A percentile compares a stretch with the other conserved stretches of the same genome.
Conservation (phyloP, 2,888 invertebrate genomes). For the Fissipunctia ypsillon region DNA sequence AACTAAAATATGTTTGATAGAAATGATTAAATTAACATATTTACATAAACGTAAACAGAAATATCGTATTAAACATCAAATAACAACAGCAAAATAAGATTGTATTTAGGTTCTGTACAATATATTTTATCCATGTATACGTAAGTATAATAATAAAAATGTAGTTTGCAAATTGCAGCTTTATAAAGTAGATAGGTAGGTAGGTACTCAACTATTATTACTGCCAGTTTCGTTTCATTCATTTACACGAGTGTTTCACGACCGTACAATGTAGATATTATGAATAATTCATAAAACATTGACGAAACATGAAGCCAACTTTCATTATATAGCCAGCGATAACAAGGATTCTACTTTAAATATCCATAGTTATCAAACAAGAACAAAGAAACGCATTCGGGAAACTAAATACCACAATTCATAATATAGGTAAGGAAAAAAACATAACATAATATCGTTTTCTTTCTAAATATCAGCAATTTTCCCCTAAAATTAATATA, state of each 20-base stretch:
- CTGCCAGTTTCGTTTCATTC: background rate
- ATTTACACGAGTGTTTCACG: constrained; percentile 18
- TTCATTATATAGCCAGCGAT: constrained; percentile 4
- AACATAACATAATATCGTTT: constrained; percentile 8
- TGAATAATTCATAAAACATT: constrained; percentile 37
- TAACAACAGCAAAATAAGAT: too few species aligned
- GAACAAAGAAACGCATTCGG: background rate
- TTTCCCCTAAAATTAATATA: constrained; percentile 36
- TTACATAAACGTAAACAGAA: background rate
- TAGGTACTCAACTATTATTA: background rate
- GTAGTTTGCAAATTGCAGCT: constrained; percentile 3
- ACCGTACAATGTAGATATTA: constrained; percentile 15
- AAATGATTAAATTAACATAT: constrained; percentile 13
- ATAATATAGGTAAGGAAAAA: constrained; percentile 25
- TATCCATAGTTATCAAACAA: background rate
- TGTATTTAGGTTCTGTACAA: too few species aligned
- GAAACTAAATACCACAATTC: constrained; percentile 7
- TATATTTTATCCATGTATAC: too few species aligned
- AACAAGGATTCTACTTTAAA: constrained; percentile 16
- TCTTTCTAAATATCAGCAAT: constrained; percentile 25
- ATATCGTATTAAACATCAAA: too few species aligned
- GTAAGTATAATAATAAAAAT: too few species aligned
- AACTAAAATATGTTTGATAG: background rate
- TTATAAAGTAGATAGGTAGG: background rate
- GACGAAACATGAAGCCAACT: constrained; percentile 31